These are phyloP conservation scores for Syngnathus acus DNA, from an alignment of 2,797 vertebrate genomes.

Conservation along the genomic window DNA sequence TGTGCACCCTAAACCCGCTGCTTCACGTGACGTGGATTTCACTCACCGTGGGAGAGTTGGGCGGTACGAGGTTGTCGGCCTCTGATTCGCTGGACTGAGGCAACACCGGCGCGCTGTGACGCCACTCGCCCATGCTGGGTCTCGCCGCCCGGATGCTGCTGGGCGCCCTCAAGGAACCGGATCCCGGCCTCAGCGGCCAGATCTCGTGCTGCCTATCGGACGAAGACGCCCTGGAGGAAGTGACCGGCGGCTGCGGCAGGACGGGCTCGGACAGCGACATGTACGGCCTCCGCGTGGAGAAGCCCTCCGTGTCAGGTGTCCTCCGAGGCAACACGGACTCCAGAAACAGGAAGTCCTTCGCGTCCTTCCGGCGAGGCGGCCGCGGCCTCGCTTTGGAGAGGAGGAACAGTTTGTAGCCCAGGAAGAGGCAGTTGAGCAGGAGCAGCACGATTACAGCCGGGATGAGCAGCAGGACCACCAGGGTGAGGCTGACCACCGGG, in stretches of 20 bases:
- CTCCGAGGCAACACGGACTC: slow-evolving; percentile 44
- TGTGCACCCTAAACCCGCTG: not conserved
- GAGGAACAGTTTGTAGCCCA: slow-evolving; percentile 67
- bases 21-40: not conserved
- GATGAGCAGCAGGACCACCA: slow-evolving; percentile 69
- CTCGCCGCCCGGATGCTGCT: slow-evolving; percentile 49
- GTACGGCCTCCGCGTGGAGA: slow-evolving; percentile 30
- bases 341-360: slow-evolving; percentile 44
- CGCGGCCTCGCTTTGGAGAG: slow-evolving; percentile 40
- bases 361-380: slow-evolving; percentile 24
- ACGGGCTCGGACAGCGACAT: slow-evolving; percentile 60
- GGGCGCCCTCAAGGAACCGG: slow-evolving; percentile 54
- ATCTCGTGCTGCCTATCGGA: slow-evolving; percentile 40
- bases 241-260: slow-evolving; percentile 58
- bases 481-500: slow-evolving; percentile 56
- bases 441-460: slow-evolving; percentile 72
- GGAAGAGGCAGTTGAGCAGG: slow-evolving; percentile 72
- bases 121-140: slow-evolving; percentile 33
- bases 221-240: slow-evolving; percentile 67
- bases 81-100: slow-evolving; percentile 64
- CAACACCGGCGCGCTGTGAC: slow-evolving; percentile 50
- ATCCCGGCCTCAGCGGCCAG: slow-evolving; percentile 55
- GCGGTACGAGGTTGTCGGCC: slow-evolving; percentile 62
- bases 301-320: slow-evolving; percentile 29
- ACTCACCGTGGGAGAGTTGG: slow-evolving; percentile 69